phyloP scores from a whole-genome alignment of 2,888 invertebrate genomes.

The Crematogaster levior region DNA sequence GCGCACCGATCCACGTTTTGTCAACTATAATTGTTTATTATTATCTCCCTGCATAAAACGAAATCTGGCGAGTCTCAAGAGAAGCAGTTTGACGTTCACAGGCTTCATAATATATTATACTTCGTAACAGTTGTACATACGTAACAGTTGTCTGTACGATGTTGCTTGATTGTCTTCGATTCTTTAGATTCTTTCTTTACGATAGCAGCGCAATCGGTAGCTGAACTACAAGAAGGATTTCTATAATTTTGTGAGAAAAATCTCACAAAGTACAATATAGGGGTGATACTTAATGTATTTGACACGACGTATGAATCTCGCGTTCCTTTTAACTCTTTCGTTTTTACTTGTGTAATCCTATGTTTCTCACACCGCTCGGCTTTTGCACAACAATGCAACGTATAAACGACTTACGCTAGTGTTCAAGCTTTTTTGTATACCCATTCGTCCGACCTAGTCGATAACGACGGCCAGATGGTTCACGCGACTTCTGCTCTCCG shows the following conservation, averaged over 20 bases:
- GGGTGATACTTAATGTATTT: neutral
- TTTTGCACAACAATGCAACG: slow-evolving; percentile 24
- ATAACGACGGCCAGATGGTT: slow-evolving; percentile 35
- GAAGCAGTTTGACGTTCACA: neutral
- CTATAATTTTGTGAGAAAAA: neutral
- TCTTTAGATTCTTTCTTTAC: no score
- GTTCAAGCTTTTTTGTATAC: neutral
- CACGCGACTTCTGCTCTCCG: neutral
- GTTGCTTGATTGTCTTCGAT: neutral
- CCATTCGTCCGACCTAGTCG: neutral
- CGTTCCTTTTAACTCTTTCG: neutral
- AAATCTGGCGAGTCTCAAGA: neutral
- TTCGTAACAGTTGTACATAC: no score
- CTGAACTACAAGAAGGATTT: neutral
- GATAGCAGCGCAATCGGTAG: neutral
- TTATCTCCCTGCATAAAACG: neutral
- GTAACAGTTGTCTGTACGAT: no score
- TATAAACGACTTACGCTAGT: neutral
- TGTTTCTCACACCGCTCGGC: neutral
- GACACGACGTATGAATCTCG: neutral
- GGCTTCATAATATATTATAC: neutral
- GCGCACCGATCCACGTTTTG: slow-evolving; percentile 23
- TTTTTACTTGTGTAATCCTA: neutral
- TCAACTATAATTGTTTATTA: slow-evolving; percentile 33
- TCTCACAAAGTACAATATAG: neutral